Evolutionary conservation across 2,113 vertebrate genomes (phyloP), one percentile per base, ranked within the genome.

Genomic region (Nibea coibor): DNA sequence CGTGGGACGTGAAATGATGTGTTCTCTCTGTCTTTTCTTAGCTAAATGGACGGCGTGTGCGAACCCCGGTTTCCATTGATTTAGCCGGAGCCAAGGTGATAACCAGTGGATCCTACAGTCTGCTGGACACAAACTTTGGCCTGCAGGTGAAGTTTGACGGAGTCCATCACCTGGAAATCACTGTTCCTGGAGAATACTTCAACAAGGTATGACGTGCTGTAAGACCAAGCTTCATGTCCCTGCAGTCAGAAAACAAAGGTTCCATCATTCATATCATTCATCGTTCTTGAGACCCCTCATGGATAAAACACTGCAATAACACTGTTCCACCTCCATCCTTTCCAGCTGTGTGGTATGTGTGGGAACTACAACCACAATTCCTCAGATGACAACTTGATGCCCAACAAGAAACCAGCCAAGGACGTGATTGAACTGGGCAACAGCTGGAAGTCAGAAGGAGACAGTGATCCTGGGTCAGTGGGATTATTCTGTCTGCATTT

Each of bases 81-180:
- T 4, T 65, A 20, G 89, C 19, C 1, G 93, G 95, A 0, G 57
- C 96, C 17, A 88, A 93, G 50, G 93, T 97, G 68, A 92, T 94
- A 68, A 95, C 75, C 4, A 95, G 96, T n/a, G 97, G 97, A 39
- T 89, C 92, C 58, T 97, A 96, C 90, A 92, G 67, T 20, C 93
- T 97, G 22, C 62, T 98, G 80, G 94, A 96, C 91, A 97, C 95
- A 14, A 93, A 94, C 87, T 98, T 97, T 71, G 97, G 96, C 69
- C 84, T 96, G 59, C 91, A 86, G 84, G 96, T 97, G 66, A 97
- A 96, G 93, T 98, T 95, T 64, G 97, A 97, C 1, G 97, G 97
- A 35, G 83, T 96, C 56, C 96, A 97, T 68, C 93, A 97, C 65
- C 83, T 97, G 75, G 95, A 97, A 86, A 96, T 98, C 81, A 96